These are phyloP conservation scores for Sesia apiformis DNA, from an alignment of 2,888 invertebrate genomes.

Conservation along the genomic window DNA sequence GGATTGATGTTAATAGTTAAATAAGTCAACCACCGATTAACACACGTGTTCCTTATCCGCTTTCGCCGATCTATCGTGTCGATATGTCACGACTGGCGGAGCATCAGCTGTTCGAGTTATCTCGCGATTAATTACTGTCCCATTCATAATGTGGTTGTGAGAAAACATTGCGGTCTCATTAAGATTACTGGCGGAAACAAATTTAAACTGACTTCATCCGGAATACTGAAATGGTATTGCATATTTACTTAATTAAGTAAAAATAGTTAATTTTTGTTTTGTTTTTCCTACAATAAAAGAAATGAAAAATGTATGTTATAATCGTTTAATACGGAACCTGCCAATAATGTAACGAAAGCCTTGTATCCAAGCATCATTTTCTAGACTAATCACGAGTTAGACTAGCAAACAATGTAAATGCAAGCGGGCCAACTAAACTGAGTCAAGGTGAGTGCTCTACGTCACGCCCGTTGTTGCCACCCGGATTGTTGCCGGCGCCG, in stretches of 20 bases:
- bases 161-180: conserved; percentile 12
- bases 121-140: conserved; percentile 9
- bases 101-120: conserved; percentile 61
- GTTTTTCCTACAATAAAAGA: too few species aligned
- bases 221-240: too few species aligned
- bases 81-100: conserved; percentile 47
- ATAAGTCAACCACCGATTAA: background rate
- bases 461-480: conserved; percentile 57
- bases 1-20: too few species aligned
- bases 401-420: conserved; percentile 38
- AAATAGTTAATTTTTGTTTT: too few species aligned
- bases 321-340: too few species aligned
- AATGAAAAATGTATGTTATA: too few species aligned
- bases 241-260: too few species aligned
- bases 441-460: conserved; percentile 65
- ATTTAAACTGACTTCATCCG: background rate
- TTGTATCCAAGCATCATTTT: conserved; percentile 7
- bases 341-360: too few species aligned
- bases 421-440: conserved; percentile 60
- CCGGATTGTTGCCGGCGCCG: conserved; percentile 47
- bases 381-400: conserved; percentile 42
- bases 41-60: background rate
- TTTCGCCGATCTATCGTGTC: conserved; percentile 25
- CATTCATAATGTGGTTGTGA: conserved; percentile 1
- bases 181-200: conserved; percentile 5